Evolutionary conservation across 2,888 invertebrate species (phyloP).

Genomic region (Drosophila testacea): DNA sequence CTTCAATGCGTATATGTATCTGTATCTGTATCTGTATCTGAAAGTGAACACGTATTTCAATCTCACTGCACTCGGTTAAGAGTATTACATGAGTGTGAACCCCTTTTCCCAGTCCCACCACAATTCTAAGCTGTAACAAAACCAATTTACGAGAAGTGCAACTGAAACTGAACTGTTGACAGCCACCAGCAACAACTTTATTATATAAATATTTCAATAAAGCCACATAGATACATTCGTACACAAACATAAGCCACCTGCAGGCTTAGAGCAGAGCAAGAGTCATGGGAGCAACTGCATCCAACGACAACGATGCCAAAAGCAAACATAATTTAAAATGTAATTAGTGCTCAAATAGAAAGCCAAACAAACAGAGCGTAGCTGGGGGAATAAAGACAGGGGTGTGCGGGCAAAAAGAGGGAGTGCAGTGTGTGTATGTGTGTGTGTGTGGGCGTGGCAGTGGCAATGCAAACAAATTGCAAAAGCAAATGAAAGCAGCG

Average conservation of each 20-base stretch:
- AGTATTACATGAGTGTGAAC: constrained; percentile 12
- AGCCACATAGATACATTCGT: constrained; percentile 44
- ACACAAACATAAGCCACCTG: constrained; percentile 22
- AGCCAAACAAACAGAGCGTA: constrained; percentile 69
- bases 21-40: not conserved
- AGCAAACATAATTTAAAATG: constrained; percentile 82
- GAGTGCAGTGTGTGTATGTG: not conserved
- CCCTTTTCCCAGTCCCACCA: not conserved
- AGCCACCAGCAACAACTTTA: constrained; percentile 67
- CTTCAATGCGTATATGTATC: not conserved
- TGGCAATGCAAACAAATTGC: constrained; percentile 71
- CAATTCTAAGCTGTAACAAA: constrained; percentile 53
- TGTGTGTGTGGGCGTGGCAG: constrained; percentile 50
- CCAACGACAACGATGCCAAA: constrained; percentile 61
- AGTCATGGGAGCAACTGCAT: constrained; percentile 58
- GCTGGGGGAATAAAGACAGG: not conserved
- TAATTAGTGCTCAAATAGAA: constrained; percentile 82
- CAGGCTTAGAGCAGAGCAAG: constrained; percentile 32
- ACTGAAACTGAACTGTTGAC: constrained; percentile 53
- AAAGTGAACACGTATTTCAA: constrained; percentile 1
- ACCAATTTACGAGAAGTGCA: constrained; percentile 66
- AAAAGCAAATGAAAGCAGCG: constrained; percentile 58
- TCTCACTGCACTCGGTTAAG: not conserved
- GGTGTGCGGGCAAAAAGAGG: not conserved
- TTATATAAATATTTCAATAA: constrained; percentile 78